These are phyloP conservation scores for Matsumurasca onukii DNA, from an alignment of 1,140 invertebrate genomes.

Conservation along the genomic window DNA sequence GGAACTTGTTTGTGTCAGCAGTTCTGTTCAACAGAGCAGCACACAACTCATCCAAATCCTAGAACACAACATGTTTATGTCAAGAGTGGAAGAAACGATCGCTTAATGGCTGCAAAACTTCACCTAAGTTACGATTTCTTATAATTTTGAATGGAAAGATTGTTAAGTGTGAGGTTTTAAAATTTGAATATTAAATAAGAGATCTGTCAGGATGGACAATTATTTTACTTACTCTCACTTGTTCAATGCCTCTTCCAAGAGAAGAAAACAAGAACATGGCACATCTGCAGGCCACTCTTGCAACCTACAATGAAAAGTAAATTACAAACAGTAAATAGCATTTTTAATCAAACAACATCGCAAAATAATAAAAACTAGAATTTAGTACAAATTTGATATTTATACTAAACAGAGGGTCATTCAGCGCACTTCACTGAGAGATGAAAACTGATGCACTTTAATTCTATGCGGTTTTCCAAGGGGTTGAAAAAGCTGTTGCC, in stretches of 20 bases:
- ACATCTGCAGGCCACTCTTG: conserved; percentile 78
- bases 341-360: no score
- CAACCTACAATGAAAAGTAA: conserved; percentile 54
- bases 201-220: no score
- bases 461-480: no score
- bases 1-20: conserved; percentile 90
- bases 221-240: conserved; percentile 53
- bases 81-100: not conserved
- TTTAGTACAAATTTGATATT: no score
- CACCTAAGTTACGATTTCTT: conserved; percentile 2
- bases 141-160: not conserved
- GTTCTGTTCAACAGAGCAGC: conserved; percentile 79
- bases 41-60: conserved; percentile 85
- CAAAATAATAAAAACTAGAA: no score
- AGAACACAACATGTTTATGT: conserved; percentile 39
- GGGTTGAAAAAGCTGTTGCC: no score
- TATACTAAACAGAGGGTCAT: no score
- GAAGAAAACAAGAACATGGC: conserved; percentile 73
- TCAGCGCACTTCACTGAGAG: no score
- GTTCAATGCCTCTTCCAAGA: conserved; percentile 71
- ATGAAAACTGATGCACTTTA: no score
- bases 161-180: not conserved
- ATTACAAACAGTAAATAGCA: no score
- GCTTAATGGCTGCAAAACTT: not conserved
- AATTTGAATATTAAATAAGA: no score